phyloP scores from a whole-genome alignment of 2,888 invertebrate species.

The Hemicrepidius hirtus region DNA sequence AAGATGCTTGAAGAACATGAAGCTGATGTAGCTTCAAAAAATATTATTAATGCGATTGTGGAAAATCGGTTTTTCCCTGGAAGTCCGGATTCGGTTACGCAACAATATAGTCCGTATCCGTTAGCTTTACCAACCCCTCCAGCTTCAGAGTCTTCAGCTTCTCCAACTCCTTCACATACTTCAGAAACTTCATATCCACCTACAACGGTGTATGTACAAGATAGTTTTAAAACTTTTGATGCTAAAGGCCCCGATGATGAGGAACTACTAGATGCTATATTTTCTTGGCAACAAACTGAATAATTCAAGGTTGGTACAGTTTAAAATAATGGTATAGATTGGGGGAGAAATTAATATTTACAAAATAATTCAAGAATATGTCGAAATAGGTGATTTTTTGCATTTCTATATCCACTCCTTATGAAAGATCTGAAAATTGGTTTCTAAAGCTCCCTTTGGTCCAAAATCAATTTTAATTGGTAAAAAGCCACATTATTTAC shows the following conservation, averaged over 20 bases:
- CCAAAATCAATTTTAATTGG: too few species aligned
- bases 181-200: constrained; percentile 76
- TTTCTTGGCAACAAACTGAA: constrained; percentile 84
- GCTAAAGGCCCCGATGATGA: constrained; percentile 93
- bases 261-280: constrained; percentile 89
- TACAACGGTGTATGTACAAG: constrained; percentile 70
- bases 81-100: constrained; percentile 69
- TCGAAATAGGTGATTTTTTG: too few species aligned
- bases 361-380: too few species aligned
- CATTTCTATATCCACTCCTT: too few species aligned
- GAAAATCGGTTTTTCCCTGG: constrained; percentile 65
- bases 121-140: constrained; percentile 72
- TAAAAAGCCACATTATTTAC: too few species aligned
- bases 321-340: too few species aligned
- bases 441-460: too few species aligned
- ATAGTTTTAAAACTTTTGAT: constrained; percentile 85
- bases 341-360: too few species aligned
- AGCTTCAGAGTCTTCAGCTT: constrained; percentile 80
- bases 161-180: constrained; percentile 84
- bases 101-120: constrained; percentile 66
- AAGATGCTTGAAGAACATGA: constrained; percentile 85
- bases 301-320: constrained; percentile 20
- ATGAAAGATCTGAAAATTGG: too few species aligned
- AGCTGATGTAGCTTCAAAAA: constrained; percentile 66
- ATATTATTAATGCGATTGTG: constrained; percentile 62